phyloP scores from a whole-genome alignment of 2,113 vertebrate species.

The Atlantisia rogersi region DNA sequence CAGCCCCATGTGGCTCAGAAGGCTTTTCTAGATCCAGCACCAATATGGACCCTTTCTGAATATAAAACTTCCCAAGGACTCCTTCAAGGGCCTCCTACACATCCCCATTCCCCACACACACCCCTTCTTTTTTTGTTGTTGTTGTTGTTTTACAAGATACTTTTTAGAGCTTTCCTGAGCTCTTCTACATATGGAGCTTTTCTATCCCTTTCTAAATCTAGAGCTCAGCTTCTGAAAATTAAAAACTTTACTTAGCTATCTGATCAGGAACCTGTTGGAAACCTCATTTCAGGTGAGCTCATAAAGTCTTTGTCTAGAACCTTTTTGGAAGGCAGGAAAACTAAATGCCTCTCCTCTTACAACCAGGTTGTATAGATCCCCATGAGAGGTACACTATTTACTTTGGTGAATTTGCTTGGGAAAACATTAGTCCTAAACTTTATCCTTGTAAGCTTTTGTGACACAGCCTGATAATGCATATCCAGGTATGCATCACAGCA shows the following conservation, averaged over 20 bases:
- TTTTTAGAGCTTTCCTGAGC: not conserved
- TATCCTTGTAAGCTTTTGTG: not conserved
- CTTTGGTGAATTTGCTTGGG: not conserved
- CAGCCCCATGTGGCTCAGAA: not conserved
- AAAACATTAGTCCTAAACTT: not conserved
- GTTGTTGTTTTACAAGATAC: not conserved
- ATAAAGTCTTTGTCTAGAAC: not conserved
- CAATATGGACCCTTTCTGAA: not conserved
- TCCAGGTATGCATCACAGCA: not conserved
- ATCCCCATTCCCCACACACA: not conserved
- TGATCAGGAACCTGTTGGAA: not conserved
- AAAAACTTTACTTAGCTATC: not conserved
- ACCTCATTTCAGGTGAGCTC: not conserved
- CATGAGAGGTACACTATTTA: not conserved
- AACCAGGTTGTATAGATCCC: not conserved
- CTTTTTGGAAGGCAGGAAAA: not conserved
- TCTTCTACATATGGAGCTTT: not conserved
- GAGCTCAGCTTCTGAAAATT: not conserved
- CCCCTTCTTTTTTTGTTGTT: not conserved
- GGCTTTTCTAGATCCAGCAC: not conserved
- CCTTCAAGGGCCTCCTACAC: not conserved
- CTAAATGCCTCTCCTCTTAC: not conserved
- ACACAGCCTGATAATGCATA: not conserved
- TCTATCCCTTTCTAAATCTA: not conserved
- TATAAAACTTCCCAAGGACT: not conserved